These are phyloP conservation scores for Bombus vancouverensis DNA, from an alignment of 1,140 invertebrate genomes.

Conservation along the genomic window DNA sequence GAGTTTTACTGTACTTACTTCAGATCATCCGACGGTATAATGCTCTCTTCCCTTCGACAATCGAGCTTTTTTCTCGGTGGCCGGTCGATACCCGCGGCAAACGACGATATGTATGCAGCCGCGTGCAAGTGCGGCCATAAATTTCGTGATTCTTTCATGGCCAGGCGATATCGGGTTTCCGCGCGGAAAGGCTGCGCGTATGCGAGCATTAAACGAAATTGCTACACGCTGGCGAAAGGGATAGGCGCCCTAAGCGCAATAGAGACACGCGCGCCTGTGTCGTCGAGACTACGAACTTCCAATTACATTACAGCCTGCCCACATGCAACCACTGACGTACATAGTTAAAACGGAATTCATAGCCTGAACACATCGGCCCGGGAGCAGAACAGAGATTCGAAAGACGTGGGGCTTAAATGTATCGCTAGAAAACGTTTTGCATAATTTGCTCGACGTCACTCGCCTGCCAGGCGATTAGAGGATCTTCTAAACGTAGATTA, in stretches of 20 bases:
- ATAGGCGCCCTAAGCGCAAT: neutral
- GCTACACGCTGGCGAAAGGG: constrained; percentile 21
- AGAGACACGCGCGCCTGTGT: constrained; percentile 37
- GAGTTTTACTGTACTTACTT: neutral
- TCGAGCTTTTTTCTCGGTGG: neutral
- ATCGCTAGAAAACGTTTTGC: constrained; percentile 11
- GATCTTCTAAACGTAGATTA: too few species aligned
- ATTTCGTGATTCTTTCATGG: constrained; percentile 54
- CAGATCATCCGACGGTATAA: neutral
- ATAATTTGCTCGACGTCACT: constrained; percentile 12
- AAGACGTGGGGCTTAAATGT: constrained; percentile 2
- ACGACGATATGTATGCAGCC: constrained; percentile 51
- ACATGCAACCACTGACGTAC: constrained; percentile 34
- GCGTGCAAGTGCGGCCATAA: constrained; percentile 53
- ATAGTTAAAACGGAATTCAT: constrained; percentile 37
- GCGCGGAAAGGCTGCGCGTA: constrained; percentile 38
- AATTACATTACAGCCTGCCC: constrained; percentile 56
- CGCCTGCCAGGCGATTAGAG: neutral
- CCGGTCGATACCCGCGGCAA: constrained; percentile 3
- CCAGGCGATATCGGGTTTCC: constrained; percentile 58
- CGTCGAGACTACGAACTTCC: constrained; percentile 43
- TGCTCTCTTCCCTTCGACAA: neutral
- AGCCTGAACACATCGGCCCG: neutral
- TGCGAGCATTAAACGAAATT: constrained; percentile 57
- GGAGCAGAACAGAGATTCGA: neutral